Percentiles rank a stretch among this genome's conserved stretches.
These are phyloP conservation scores for Holothuria glaberrima DNA, from an alignment of 35 echinoderm and acorn worm genomes.

Conservation along the genomic window DNA sequence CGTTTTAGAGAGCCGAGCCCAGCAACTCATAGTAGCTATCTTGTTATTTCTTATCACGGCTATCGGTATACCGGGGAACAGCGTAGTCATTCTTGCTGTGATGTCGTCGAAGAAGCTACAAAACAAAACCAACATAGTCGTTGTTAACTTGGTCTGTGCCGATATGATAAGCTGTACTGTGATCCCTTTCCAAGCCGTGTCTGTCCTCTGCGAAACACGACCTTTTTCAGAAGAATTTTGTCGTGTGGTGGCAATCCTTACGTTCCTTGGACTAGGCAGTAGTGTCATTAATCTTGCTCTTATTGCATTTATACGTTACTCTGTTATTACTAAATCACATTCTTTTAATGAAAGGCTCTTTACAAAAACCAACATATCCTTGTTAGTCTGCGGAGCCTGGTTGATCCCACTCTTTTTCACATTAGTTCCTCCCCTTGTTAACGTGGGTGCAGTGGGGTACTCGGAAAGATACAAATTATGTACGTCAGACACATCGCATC, in stretches of 20 bases:
- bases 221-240: constrained; percentile 34
- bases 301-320: too few relatives aligned
- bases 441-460: background rate
- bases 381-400: background rate
- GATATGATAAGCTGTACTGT: too few relatives aligned
- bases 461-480: background rate
- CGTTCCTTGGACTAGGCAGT: constrained; percentile 48
- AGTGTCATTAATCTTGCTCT: constrained; percentile 51
- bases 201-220: background rate
- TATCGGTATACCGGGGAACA: too few relatives aligned
- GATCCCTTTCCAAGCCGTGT: constrained; percentile 20
- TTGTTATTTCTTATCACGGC: too few relatives aligned
- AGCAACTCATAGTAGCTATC: too few relatives aligned
- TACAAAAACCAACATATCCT: background rate
- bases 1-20: too few relatives aligned
- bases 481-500: background rate
- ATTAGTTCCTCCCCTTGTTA: background rate
- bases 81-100: too few relatives aligned
- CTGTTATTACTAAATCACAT: constrained; percentile 62
- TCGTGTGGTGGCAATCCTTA: constrained; percentile 41
- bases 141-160: too few relatives aligned
- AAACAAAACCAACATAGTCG: too few relatives aligned
- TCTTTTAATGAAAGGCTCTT: background rate
- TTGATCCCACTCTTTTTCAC: background rate
- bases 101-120: too few relatives aligned